Evolutionary conservation across 2,888 invertebrate species (phyloP).

Genomic region (Drosophila colorata): DNA sequence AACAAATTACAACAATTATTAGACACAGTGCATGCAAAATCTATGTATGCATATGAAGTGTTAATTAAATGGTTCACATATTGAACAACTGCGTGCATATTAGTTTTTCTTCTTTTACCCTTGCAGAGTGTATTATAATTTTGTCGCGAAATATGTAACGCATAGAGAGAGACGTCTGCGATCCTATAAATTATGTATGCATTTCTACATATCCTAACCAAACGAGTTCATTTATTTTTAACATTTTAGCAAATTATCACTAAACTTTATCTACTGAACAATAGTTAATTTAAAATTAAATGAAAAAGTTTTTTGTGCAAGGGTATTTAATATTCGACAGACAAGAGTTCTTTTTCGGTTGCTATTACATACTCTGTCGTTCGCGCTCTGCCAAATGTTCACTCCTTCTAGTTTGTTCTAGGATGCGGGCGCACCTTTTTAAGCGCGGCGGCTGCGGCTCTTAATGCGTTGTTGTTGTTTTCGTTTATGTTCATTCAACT

Average conservation of each 20-base stretch:
- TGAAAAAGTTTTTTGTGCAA: no score
- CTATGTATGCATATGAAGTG: not conserved
- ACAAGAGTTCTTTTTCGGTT: not conserved
- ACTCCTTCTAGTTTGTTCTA: conserved; percentile 18
- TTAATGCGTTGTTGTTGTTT: conserved; percentile 21
- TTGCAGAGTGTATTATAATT: no score
- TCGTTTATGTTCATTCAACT: conserved; percentile 65
- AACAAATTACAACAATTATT: conserved; percentile 28
- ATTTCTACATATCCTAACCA: no score
- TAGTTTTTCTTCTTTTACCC: no score
- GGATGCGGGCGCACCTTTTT: conserved; percentile 43
- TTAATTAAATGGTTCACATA: not conserved
- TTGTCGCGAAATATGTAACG: no score
- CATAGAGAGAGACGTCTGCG: no score
- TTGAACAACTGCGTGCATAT: not conserved
- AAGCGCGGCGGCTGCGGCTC: conserved; percentile 2
- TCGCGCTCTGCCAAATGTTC: conserved; percentile 6
- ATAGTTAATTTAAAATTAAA: no score
- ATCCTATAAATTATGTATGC: no score
- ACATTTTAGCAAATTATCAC: no score
- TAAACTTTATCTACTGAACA: no score
- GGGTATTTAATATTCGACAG: not conserved
- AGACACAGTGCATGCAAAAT: conserved; percentile 7
- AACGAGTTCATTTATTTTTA: no score
- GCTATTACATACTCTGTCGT: no score